Base-by-base conservation (phyloP, 2,113 vertebrate genomes). In the Corvus hawaiiensis region DNA sequence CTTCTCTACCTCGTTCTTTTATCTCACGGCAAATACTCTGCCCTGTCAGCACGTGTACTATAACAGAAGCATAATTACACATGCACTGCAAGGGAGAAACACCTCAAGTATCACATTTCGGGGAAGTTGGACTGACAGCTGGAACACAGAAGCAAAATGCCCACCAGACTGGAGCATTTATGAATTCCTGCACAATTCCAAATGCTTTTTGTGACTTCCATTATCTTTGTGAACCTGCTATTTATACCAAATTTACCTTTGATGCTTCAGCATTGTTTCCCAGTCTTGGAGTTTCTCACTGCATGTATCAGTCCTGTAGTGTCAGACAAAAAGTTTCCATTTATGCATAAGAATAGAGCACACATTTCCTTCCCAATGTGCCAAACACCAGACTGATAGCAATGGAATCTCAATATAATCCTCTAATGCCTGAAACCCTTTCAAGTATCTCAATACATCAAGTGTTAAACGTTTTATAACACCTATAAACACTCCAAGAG, bases 381-480 rank as follows among this genome's bases (percentile, higher is more conserved):
- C 93, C 96, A 97, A 95, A 92, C 68, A 58, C 51, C 59, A 97
- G 91, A 97, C 35, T 97, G 91, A 97, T 94, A 97, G 95, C 92
- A 78, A 95, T 39, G 88, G 96, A 96, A 98, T 96, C 90, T 96
- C 96, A 93, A 81, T 54, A 89, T 97, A 98, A 98, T 98, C 95
- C 93, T 96, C 91, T 96, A 97, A 97, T 96, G 96, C 84, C 97
- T 81, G 81, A 95, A 97, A 98, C 63, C 63, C 94, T 94, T 84
- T 96, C 95, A 96, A 98, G 93, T 72, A 80, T 92, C 95, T 97
- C 93, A 91, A 97, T 96, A 93, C 94, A 97, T 98, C 97, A 97
- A 96, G 89, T 97, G 94, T 96, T 97, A 97, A 98, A 97, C 15
- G 35, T 97, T 98, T 98, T 97, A 96, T 97, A 97, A 97, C 94